A percentile compares a stretch with the other conserved stretches of the same genome.
Conservation (phyloP, 2,888 invertebrate species). For the Xylota sylvarum region DNA sequence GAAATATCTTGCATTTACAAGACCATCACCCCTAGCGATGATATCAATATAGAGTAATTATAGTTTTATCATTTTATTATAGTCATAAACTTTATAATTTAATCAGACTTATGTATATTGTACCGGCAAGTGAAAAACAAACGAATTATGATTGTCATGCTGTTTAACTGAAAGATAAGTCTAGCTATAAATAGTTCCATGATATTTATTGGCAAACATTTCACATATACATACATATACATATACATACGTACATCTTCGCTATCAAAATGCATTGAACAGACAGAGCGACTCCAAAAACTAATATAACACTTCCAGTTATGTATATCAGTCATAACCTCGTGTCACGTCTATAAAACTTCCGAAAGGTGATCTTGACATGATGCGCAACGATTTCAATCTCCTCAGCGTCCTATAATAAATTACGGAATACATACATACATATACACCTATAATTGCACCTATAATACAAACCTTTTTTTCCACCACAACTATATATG, state of each 20-base stretch:
- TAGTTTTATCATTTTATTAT: conserved; percentile 24
- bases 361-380: no score
- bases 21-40: neutral
- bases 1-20: no score
- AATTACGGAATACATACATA: no score
- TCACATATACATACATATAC: conserved; percentile 14
- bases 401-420: no score
- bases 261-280: neutral
- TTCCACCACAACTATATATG: no score
- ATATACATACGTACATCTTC: conserved; percentile 2
- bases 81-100: conserved; percentile 10
- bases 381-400: no score
- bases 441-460: no score
- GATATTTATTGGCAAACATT: conserved; percentile 7
- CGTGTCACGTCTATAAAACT: no score
- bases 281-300: neutral
- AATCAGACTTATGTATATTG: neutral
- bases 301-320: neutral
- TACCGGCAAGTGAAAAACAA: conserved; percentile 17
- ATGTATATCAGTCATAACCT: no score
- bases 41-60: neutral
- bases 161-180: neutral
- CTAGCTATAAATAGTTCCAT: conserved; percentile 1
- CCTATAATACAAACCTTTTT: neutral
- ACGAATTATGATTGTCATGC: conserved; percentile 2